Conservation (phyloP, 2,888 invertebrate species). For the Rotaria socialis region DNA sequence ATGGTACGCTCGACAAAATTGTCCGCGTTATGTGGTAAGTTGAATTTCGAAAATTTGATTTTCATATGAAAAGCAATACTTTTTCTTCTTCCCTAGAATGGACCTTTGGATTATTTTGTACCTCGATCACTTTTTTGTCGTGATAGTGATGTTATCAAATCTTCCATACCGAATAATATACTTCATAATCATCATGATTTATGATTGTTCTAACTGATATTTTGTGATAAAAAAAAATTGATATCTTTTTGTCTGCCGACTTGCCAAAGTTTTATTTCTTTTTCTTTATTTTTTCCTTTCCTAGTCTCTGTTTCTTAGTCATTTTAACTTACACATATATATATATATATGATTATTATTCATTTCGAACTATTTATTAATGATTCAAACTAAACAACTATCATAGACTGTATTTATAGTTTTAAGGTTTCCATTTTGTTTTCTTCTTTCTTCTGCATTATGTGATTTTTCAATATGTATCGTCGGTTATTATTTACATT, state of each 20-base stretch:
- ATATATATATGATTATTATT: not conserved
- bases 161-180: not conserved
- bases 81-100: not conserved
- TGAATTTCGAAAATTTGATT: not conserved
- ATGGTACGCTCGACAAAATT: constrained; percentile 74
- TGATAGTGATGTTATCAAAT: not conserved
- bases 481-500: not conserved
- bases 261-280: too few species aligned
- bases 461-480: not conserved
- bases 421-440: not conserved
- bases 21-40: constrained; percentile 53
- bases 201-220: not conserved
- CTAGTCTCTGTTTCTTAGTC: not conserved
- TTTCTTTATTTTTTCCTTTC: not conserved
- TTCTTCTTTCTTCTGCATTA: not conserved
- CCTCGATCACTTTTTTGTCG: not conserved
- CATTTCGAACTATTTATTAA: not conserved
- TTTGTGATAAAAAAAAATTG: too few species aligned
- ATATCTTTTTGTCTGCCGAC: too few species aligned
- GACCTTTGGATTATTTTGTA: not conserved
- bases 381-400: not conserved
- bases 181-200: not conserved
- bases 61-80: not conserved
- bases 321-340: not conserved
- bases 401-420: not conserved